Conservation (phyloP, 92 coral and sea anemone species). For the Actinostola sp. region DNA sequence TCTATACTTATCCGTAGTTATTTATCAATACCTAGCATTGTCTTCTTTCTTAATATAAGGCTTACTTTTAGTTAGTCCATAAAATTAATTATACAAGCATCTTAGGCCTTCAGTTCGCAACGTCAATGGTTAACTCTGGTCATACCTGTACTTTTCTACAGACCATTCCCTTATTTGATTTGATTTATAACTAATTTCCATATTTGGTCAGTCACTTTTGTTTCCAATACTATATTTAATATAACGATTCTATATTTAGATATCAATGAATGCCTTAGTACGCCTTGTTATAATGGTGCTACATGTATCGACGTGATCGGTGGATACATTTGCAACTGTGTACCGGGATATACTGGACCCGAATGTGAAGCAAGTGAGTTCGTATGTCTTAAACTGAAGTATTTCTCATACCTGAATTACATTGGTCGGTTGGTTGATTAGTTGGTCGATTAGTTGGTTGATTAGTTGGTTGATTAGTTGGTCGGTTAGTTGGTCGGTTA, state of each 20-base stretch:
- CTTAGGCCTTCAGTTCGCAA: no score
- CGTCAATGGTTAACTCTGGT: no score
- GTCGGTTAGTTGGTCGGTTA: background rate
- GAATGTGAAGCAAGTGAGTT: background rate
- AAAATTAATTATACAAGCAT: no score
- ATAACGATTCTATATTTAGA: background rate
- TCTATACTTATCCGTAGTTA: no score
- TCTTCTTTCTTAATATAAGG: no score
- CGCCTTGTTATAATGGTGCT: conserved; percentile 1
- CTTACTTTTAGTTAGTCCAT: no score
- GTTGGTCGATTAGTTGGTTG: no score
- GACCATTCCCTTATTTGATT: no score
- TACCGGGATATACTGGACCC: conserved; percentile 14
- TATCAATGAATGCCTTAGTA: background rate
- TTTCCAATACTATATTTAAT: background rate
- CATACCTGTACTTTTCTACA: no score
- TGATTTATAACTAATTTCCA: background rate
- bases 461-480: background rate
- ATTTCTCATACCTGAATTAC: background rate
- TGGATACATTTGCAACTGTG: background rate
- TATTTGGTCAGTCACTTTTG: background rate
- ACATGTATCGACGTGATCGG: conserved; percentile 1
- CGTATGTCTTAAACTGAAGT: background rate
- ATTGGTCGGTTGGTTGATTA: background rate
- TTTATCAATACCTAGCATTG: no score